Evolutionary conservation across 2,888 invertebrate genomes (phyloP).

Genomic region (Ectropis crepuscularia): DNA sequence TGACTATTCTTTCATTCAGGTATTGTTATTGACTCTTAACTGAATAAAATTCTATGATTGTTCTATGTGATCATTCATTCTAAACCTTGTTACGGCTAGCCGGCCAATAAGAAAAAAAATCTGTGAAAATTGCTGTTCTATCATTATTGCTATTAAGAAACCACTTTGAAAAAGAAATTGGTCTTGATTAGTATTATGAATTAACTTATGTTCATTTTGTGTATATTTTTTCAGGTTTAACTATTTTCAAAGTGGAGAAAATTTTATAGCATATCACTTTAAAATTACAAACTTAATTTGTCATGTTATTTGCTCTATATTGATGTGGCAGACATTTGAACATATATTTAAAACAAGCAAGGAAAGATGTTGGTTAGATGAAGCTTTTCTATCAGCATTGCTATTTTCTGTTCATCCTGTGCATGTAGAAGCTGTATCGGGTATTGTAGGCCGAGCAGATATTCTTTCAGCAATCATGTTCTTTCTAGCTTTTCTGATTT

Average conservation of each 20-base stretch:
- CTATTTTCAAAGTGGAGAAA: constrained; percentile 86
- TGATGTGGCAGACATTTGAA: constrained; percentile 51
- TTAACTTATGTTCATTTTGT: no score
- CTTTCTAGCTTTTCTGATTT: constrained; percentile 88
- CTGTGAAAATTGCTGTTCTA: no score
- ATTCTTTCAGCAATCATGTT: constrained; percentile 92
- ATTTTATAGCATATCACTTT: constrained; percentile 86
- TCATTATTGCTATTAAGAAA: no score
- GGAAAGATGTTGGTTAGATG: constrained; percentile 53
- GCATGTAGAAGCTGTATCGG: constrained; percentile 96
- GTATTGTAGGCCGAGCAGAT: constrained; percentile 97
- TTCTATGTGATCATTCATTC: no score
- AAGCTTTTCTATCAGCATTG: constrained; percentile 87
- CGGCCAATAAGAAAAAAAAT: no score
- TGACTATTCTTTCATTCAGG: constrained; percentile 95
- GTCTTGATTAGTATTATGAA: no score
- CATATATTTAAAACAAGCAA: constrained; percentile 19
- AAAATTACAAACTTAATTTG: constrained; percentile 91
- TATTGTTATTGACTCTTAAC: constrained; percentile 53
- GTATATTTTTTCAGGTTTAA: constrained; percentile 82
- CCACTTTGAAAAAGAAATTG: no score
- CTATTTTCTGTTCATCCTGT: constrained; percentile 96
- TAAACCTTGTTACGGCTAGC: no score
- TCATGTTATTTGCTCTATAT: constrained; percentile 84
- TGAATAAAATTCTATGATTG: neutral